Conservation (phyloP, 2,888 invertebrate species). For the Trichopria drosophilae region DNA sequence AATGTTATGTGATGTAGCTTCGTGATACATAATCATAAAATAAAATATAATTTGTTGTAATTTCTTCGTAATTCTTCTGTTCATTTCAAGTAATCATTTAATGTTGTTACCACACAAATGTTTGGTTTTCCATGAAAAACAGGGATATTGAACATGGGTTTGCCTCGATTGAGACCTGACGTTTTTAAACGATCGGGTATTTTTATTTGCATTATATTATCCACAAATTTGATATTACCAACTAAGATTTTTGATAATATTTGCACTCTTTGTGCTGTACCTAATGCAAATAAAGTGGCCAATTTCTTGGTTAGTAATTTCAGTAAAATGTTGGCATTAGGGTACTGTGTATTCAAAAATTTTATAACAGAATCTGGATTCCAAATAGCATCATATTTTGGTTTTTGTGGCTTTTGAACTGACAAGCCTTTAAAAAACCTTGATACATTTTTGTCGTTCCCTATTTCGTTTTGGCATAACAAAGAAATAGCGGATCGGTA, state of each 20-base stretch:
- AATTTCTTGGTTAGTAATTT: constrained; percentile 29
- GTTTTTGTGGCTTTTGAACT: constrained; percentile 19
- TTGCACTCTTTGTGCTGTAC: constrained; percentile 24
- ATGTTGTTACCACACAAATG: constrained; percentile 17
- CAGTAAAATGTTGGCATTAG: neutral
- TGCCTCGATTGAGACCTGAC: neutral
- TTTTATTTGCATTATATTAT: constrained; percentile 4
- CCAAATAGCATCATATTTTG: constrained; percentile 40
- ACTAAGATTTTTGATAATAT: constrained; percentile 14
- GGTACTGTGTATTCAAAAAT: neutral
- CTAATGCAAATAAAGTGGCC: too few relatives aligned
- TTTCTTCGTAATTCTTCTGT: too few relatives aligned
- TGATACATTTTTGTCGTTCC: constrained; percentile 5
- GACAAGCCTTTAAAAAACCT: constrained; percentile 22
- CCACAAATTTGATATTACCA: constrained; percentile 5
- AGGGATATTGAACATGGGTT: constrained; percentile 18
- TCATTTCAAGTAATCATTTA: too few relatives aligned
- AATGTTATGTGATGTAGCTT: too few relatives aligned
- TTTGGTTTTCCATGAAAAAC: constrained; percentile 11
- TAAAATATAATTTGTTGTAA: too few relatives aligned
- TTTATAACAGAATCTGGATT: constrained; percentile 31
- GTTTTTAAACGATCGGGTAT: constrained; percentile 23
- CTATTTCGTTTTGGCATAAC: neutral
- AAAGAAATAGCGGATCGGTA: constrained; percentile 16
- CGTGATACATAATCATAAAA: too few relatives aligned